Evolutionary conservation across 2,113 vertebrate species (phyloP), one percentile per base, ranked within the genome.

Genomic region (Grus americana): DNA sequence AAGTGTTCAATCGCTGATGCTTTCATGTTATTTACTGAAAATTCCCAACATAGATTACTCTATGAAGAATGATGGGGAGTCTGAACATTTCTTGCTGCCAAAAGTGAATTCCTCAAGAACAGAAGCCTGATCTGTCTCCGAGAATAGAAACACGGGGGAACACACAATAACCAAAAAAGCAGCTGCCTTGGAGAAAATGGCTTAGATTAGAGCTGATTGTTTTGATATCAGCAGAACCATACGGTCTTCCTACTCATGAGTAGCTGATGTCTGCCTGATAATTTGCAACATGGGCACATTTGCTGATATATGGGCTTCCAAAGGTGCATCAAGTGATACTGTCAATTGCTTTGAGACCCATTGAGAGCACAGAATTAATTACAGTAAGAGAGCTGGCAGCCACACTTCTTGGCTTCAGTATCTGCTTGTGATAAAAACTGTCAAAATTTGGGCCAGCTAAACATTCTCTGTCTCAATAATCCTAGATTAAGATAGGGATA

Each of bases 121-220:
- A 91, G 95, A 94, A 95, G 86, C n/a, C 70, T 92, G 78, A 92
- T 95, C 80, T 87, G 71, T 82, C 84, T 91, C 78, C 3, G 0
- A 82, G 83, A 97, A 95, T 87, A 96, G 95, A 97, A 96, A 93
- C 80, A 75, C 3, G 5, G 84, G 92, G 94, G 86, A 93, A 90
- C 19, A 82, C 89, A 91, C 61, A 94, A 91, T 40, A 87, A 95
- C 49, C 44, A 72, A 91, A 95, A 95, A 94, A 92, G 91, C 91
- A 93, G 72, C 89, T 87, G 94, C 73, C 78, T 85, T 76, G 70
- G 54, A 90, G 74, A 82, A 90, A 89, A 92, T 14, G 42, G 38
- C 66, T 96, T 54, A 26, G 50, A 90, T 88, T 74, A 73, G 70
- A 87, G 50, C 62, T 91, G 86, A 84, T 65, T 89, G 76, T 80